Evolutionary conservation across 1,140 invertebrate genomes (phyloP).

Genomic region (Drosophila suzukii): DNA sequence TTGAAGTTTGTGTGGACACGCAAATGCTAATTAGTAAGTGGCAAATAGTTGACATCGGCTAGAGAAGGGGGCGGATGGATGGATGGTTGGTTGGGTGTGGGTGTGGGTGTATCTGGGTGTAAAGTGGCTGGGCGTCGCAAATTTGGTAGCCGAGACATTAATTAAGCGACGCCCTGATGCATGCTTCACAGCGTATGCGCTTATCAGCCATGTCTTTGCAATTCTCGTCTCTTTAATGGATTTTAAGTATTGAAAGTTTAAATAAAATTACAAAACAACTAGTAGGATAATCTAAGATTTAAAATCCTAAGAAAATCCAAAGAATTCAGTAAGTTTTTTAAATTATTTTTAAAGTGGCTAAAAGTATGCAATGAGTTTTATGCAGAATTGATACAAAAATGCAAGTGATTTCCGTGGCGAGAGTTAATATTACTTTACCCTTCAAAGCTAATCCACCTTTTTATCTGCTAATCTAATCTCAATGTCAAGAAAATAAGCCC

Average conservation of each 20-base stretch:
- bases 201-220: constrained; percentile 22
- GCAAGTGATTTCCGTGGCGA: too few relatives aligned
- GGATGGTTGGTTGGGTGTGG: neutral
- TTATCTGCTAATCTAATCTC: neutral
- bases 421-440: too few relatives aligned
- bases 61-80: neutral
- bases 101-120: neutral
- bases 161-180: constrained; percentile 50
- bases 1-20: constrained; percentile 56
- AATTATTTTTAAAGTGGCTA: too few relatives aligned
- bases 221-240: neutral
- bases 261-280: neutral
- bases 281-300: neutral
- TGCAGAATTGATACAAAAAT: too few relatives aligned
- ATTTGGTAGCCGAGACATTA: constrained; percentile 41
- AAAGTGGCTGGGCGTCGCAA: constrained; percentile 8
- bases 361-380: too few relatives aligned
- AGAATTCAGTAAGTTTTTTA: too few relatives aligned
- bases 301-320: too few relatives aligned
- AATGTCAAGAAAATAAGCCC: neutral
- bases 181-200: constrained; percentile 27
- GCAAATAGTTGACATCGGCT: constrained; percentile 51
- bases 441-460: too few relatives aligned
- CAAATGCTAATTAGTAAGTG: constrained; percentile 62
- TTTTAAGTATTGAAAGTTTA: neutral